phyloP scores from a whole-genome alignment of 2,797 vertebrate genomes.

The Sebastolobus altivelis region DNA sequence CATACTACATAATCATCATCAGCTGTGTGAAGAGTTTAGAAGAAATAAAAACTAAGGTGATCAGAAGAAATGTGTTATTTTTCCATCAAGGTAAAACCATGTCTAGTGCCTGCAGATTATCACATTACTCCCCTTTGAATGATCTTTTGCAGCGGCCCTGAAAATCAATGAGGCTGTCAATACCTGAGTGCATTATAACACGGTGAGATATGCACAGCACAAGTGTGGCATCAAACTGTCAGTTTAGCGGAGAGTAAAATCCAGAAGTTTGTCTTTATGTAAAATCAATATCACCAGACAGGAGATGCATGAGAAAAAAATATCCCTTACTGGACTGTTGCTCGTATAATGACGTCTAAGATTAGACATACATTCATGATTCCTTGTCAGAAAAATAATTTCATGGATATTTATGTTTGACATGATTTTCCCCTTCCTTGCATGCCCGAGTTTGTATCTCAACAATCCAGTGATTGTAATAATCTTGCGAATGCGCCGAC shows the following conservation, averaged over 20 bases:
- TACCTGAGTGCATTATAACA: constrained; percentile 63
- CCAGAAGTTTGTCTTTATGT: constrained; percentile 28
- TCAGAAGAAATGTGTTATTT: background rate
- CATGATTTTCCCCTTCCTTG: background rate
- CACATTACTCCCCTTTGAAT: constrained; percentile 10
- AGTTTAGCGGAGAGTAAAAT: constrained; percentile 26
- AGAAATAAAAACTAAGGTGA: background rate
- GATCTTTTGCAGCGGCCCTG: constrained; percentile 12
- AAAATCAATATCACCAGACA: constrained; percentile 20
- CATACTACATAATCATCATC: background rate
- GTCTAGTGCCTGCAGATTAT: background rate
- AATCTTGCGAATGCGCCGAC: background rate
- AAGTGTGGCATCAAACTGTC: constrained; percentile 36
- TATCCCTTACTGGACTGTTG: background rate
- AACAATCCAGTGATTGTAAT: constrained; percentile 2
- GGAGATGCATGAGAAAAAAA: background rate
- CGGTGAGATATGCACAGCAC: constrained; percentile 47
- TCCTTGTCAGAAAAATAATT: constrained; percentile 41
- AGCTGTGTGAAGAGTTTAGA: background rate
- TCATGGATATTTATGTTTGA: constrained; percentile 23
- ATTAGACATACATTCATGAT: constrained; percentile 14
- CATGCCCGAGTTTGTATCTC: background rate
- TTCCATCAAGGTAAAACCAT: background rate
- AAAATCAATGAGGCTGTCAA: constrained; percentile 68
- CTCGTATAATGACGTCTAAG: background rate